Base-by-base conservation (phyloP, 2,797 vertebrate species). In the Clarias pachynema region DNA sequence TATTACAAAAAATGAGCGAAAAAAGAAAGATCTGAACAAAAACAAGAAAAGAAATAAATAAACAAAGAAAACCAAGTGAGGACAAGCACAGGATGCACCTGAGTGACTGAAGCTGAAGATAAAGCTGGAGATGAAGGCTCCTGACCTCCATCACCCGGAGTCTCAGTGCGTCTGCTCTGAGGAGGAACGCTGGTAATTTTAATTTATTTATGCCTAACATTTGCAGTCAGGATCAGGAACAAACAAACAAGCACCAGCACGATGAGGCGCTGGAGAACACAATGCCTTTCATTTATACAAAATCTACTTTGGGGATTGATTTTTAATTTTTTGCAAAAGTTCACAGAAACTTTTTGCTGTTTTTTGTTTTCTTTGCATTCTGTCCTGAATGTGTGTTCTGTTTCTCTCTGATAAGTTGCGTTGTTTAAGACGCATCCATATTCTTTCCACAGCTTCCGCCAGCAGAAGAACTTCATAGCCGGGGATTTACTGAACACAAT, bases 401-500 rank as follows among this genome's bases (percentile, higher is more conserved):
- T 96, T 96, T 95, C 91, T 93, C 93, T 88, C 93, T 86, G 95
- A 96, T 96, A 96, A 95, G 93, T 96, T 95, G 93, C 94, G 93
- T 94, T 95, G 94, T 95, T 95, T 95, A 95, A 95, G 95, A 94
- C 94, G 93, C 87, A 92, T 91, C 94, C 92, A 78, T 91, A 94
- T 91, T 92, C 85, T 90, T 88, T 90, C 91, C 88, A 91, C 86
- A 7, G 91, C 93, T 95, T 96, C 95, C 95, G 95, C 95, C 94
- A 92, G 90, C 82, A 89, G 91, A 92, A 89, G 91, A 95, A 95
- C 94, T 95, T 96, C 92, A 93, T 93, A 94, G 92, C 90, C 91
- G 88, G 94, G 95, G 95, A 96, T 96, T 96, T 95, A 95, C 93
- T 92, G 94, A 94, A 96, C 95, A 95, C 94, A 95, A 95, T 95